Evolutionary conservation across 2,888 invertebrate genomes (phyloP), one percentile per base, ranked within the genome.

Genomic region (Tenodera sinensis): DNA sequence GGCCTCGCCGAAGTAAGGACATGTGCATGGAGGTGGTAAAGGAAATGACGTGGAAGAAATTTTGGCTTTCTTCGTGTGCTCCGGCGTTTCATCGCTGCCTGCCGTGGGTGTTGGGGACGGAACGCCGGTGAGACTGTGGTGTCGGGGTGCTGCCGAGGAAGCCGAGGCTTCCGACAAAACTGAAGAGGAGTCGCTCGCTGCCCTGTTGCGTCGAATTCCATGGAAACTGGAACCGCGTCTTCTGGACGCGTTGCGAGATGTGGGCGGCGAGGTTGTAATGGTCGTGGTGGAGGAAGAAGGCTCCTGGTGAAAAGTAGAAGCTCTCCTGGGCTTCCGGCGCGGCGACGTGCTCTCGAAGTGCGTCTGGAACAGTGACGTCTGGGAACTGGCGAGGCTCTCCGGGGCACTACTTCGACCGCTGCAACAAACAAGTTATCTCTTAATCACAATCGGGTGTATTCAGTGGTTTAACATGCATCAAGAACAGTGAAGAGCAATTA

Each of bases 1-100:
- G 20, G 83, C 95, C 90, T 96, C 95, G 0, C 97, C 97, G 92
- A 97, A 97, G 91, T 97, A 97, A 0, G 97, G 97, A 92, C 97
- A 97, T 0, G 97, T 97, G 92, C 97, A 97, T 0, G 97, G 96
- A 0, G 97, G 96, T 6, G 97, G 97, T 83, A 97, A 92, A 14
- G 95, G 94, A 34, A 90, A 89, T 9, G 89, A 84, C 28, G 86
- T 83, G 14, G 86, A 71, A 3, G 89, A 86, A 20, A 83, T 89
- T n/a, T 86, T 89, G 3, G 83, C 2, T 28, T 54, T 83, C n/a
- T 34, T 27, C 1, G 84, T 1, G 7, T 25, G 28, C 28, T 87
- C 71, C n/a, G 28, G 90, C 20, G 90, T 89, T 8, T 83, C 34
- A 20, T 81, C 88, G 20, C 30, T 27, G 6, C 42, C 86, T 20